These are phyloP conservation scores for Peromyscus nudipes DNA, from an alignment of 2,797 vertebrate genomes.

Conservation along the genomic window DNA sequence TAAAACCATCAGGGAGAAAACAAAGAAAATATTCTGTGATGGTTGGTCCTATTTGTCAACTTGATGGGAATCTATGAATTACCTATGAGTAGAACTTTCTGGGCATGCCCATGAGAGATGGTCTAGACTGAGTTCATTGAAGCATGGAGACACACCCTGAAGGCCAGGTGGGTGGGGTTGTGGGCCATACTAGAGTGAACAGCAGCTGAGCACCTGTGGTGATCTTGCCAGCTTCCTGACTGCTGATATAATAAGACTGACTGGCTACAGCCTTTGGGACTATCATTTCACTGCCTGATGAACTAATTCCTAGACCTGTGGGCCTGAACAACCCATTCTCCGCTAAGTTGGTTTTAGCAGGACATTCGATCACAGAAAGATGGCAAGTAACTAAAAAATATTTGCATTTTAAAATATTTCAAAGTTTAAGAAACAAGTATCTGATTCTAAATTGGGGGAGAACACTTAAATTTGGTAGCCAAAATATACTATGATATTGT, in stretches of 20 bases:
- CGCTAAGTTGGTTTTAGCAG: not conserved
- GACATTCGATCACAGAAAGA: not conserved
- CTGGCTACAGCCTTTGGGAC: not conserved
- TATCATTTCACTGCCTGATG: not conserved
- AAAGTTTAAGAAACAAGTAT: not conserved
- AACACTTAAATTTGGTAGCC: not conserved
- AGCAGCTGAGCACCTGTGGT: not conserved
- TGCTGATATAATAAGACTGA: not conserved
- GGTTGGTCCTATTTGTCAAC: not conserved
- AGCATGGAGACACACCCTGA: not conserved
- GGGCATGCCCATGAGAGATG: not conserved
- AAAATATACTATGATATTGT: not conserved
- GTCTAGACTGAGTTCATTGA: not conserved
- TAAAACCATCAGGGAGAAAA: constrained; percentile 34
- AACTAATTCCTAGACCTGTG: not conserved
- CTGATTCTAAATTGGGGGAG: not conserved
- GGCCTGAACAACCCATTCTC: not conserved
- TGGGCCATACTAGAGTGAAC: not conserved
- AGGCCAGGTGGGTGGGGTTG: too few species aligned
- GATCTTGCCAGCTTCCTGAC: not conserved
- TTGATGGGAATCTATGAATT: not conserved
- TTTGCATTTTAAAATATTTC: not conserved
- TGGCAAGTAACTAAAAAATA: not conserved
- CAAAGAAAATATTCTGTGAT: not conserved
- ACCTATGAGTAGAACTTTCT: not conserved